phyloP scores from a whole-genome alignment of 2,113 vertebrate species.

The Lophius piscatorius region DNA sequence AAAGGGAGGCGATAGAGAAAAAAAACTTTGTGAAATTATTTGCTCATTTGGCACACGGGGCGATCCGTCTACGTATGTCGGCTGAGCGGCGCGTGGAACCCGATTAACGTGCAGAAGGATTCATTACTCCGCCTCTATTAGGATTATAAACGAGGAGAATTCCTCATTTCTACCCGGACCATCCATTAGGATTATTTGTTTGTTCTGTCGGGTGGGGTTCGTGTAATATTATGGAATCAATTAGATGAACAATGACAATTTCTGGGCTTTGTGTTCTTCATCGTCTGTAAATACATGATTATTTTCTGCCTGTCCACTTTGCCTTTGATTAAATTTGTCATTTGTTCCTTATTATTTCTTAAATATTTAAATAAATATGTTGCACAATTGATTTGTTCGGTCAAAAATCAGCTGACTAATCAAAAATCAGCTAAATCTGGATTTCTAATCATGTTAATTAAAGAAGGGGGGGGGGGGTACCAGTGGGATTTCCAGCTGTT shows the following conservation, averaged over 20 bases:
- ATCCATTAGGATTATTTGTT: slow-evolving; percentile 58
- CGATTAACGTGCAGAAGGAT: slow-evolving; percentile 47
- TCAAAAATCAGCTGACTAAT: too few species aligned
- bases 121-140: slow-evolving; percentile 62
- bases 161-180: slow-evolving; percentile 44
- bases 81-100: slow-evolving; percentile 56
- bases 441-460: slow-evolving; percentile 74
- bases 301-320: too few species aligned
- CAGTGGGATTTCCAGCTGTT: slow-evolving; percentile 63
- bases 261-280: too few species aligned
- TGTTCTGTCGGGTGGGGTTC: too few species aligned
- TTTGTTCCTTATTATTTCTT: too few species aligned
- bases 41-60: slow-evolving; percentile 56
- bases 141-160: slow-evolving; percentile 63
- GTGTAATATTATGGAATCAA: too few species aligned
- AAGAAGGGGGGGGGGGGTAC: slow-evolving; percentile 47
- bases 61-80: slow-evolving; percentile 55
- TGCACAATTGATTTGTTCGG: slow-evolving; percentile 52
- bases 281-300: too few species aligned
- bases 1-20: slow-evolving; percentile 21
- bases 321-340: too few species aligned
- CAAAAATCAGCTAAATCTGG: slow-evolving; percentile 57
- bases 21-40: slow-evolving; percentile 66
- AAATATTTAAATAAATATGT: too few species aligned
- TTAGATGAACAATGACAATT: too few species aligned